A percentile compares a stretch with the other conserved stretches of the same genome.
These are phyloP conservation scores for Leptopilina syphax DNA, from an alignment of 2,888 invertebrate species.

Conservation along the genomic window DNA sequence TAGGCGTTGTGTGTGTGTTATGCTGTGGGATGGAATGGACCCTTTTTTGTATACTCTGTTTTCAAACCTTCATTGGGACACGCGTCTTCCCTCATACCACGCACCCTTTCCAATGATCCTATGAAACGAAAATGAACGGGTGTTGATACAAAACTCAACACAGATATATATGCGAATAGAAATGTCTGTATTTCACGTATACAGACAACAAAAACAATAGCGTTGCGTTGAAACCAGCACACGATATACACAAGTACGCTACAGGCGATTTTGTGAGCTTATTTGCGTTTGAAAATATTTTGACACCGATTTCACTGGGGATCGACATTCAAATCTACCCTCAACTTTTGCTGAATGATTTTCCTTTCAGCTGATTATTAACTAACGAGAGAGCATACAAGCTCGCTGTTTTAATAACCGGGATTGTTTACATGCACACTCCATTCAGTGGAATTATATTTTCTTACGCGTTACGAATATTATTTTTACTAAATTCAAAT, in stretches of 20 bases:
- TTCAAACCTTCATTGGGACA: constrained; percentile 56
- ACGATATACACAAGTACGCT: not conserved
- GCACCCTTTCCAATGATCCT: constrained; percentile 48
- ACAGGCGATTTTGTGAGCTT: constrained; percentile 39
- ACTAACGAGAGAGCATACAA: not conserved
- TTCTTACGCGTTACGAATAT: too few relatives aligned
- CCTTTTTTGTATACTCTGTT: constrained; percentile 43
- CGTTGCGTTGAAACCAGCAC: not conserved
- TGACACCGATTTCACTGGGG: constrained; percentile 62
- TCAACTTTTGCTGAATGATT: constrained; percentile 36
- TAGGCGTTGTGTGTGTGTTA: constrained; percentile 49
- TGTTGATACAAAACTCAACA: constrained; percentile 36
- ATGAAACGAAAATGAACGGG: constrained; percentile 54
- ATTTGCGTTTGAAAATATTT: constrained; percentile 65
- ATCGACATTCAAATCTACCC: constrained; percentile 48
- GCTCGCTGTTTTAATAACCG: too few relatives aligned
- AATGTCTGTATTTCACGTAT: not conserved
- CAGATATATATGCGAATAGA: not conserved
- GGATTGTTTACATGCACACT: too few relatives aligned
- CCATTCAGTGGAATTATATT: too few relatives aligned
- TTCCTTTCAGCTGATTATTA: constrained; percentile 1
- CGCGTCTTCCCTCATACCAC: constrained; percentile 41
- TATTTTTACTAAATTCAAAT: too few relatives aligned
- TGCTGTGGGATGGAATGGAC: constrained; percentile 49
- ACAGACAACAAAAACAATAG: not conserved